A percentile compares a stretch with the other conserved stretches of the same genome.
Evolutionary conservation across 2,797 vertebrate species (phyloP).

Genomic region (Pteropus rufus): DNA sequence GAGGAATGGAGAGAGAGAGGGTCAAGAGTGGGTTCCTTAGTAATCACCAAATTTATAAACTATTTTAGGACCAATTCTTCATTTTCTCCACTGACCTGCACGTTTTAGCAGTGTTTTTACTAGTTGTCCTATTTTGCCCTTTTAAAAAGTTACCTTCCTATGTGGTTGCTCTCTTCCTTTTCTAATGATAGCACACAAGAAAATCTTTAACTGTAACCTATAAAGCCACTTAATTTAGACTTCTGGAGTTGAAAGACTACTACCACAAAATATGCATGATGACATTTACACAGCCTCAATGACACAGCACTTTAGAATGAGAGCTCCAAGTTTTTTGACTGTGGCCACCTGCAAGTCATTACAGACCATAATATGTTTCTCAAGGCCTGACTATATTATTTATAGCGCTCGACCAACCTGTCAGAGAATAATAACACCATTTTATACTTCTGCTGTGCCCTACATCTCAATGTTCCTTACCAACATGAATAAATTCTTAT

Average conservation of each 20-base stretch:
- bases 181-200: slow-evolving; percentile 1
- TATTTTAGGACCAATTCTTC: not conserved
- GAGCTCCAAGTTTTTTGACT: not conserved
- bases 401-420: slow-evolving; percentile 75
- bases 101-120: not conserved
- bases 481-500: slow-evolving; percentile 60
- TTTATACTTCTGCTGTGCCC: slow-evolving; percentile 65
- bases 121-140: not conserved
- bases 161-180: not conserved
- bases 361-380: slow-evolving; percentile 40
- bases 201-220: slow-evolving; percentile 13
- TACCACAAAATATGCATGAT: slow-evolving; percentile 50
- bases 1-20: not conserved
- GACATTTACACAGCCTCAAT: slow-evolving; percentile 65
- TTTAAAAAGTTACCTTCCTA: not conserved
- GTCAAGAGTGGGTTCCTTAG: not conserved
- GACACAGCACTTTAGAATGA: slow-evolving; percentile 29
- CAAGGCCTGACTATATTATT: slow-evolving; percentile 72
- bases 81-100: not conserved
- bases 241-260: slow-evolving; percentile 55
- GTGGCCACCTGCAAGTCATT: slow-evolving; percentile 70
- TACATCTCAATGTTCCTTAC: slow-evolving; percentile 55
- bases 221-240: slow-evolving; percentile 10
- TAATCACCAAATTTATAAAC: not conserved
- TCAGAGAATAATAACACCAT: slow-evolving; percentile 55